Evolutionary conservation across 1,140 invertebrate species (phyloP), one percentile per base, ranked within the genome.

Genomic region (Brachionus asplanchnoidis): DNA sequence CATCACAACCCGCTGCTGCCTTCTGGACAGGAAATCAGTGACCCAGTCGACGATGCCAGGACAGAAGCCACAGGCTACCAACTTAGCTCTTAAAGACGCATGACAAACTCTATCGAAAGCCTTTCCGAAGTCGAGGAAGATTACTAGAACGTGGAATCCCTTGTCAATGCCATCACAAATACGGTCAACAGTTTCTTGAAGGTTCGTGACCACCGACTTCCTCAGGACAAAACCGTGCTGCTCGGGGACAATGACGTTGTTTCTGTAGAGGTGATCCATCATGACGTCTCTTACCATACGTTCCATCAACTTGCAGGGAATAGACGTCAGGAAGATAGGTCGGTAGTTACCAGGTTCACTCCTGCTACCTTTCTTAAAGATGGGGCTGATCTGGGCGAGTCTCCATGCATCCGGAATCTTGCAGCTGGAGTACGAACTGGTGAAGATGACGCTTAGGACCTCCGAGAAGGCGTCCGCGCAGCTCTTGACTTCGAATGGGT

Each of bases 311-410:
- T 77, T 77, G 7, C 73, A 28, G 20, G 73, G 44, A 32, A 77
- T 46, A n/a, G 73, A 77, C 8, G 73, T 77, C 20, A 77, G n/a
- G 40, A 8, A 36, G 8, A 77, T 46, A 28, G 36, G 32, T 9
- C 73, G 14, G 73, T 77, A 77, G n/a, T 77, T 77, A 77, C 32
- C 73, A 11, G 73, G 73, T 7, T 12, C 0, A 36, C 36, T 20
- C 40, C 17, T 28, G n/a, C 44, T 46, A 11, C 73, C 73, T 77
- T 77, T 77, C 40, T 77, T 77, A 32, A 77, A 77, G 73, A 77
- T 77, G 23, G 1, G 44, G 40, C 20, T 32, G 20, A 77, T 36
- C 7, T 77, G 20, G 14, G 65, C 17, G 20, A 26, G 65, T 66
- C 65, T 66, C 65, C 65, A 66, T 23, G 20, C 65, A 17, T 32